A percentile compares a stretch with the other conserved stretches of the same genome.
Conservation (phyloP, 2,113 vertebrate species). For the Colossoma macropomum region DNA sequence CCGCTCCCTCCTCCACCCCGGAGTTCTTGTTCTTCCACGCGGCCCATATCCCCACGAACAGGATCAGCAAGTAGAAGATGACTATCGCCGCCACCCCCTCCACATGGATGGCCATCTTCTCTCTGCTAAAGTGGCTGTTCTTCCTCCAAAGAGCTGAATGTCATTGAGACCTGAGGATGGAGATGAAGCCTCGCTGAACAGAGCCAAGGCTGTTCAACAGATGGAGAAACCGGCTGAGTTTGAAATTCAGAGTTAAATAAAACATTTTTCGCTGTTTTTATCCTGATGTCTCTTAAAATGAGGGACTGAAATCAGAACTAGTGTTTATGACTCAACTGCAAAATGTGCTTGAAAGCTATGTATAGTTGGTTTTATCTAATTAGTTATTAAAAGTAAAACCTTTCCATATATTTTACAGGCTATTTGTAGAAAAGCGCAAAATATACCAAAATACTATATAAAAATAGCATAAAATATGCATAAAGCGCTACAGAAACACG, state of each 20-base stretch:
- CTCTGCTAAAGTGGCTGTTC: slow-evolving; percentile 60
- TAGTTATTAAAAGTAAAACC: too few species aligned
- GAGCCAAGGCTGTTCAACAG: not conserved
- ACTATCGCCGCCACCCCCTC: slow-evolving; percentile 94
- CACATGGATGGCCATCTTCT: slow-evolving; percentile 88
- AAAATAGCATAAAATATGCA: too few species aligned
- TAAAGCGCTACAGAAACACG: too few species aligned
- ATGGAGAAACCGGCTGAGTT: not conserved
- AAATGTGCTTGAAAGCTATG: too few species aligned
- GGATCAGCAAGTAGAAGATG: slow-evolving; percentile 92
- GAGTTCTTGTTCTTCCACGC: slow-evolving; percentile 98
- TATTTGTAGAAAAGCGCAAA: too few species aligned
- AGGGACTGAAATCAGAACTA: not conserved
- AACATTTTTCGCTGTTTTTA: not conserved
- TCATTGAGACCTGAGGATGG: slow-evolving; percentile 78
- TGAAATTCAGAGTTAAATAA: not conserved
- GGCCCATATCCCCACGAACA: slow-evolving; percentile 97
- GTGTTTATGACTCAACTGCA: not conserved
- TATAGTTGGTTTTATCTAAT: too few species aligned
- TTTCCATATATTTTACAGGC: too few species aligned
- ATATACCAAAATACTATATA: too few species aligned
- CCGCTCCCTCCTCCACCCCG: slow-evolving; percentile 79
- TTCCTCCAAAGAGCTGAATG: slow-evolving; percentile 72
- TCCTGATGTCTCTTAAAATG: not conserved
- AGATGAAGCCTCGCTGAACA: not conserved